Evolutionary conservation across 35 echinoderm and acorn worm species (phyloP), one percentile per base, ranked within the genome.

Genomic region (Heliocidaris tuberculata): DNA sequence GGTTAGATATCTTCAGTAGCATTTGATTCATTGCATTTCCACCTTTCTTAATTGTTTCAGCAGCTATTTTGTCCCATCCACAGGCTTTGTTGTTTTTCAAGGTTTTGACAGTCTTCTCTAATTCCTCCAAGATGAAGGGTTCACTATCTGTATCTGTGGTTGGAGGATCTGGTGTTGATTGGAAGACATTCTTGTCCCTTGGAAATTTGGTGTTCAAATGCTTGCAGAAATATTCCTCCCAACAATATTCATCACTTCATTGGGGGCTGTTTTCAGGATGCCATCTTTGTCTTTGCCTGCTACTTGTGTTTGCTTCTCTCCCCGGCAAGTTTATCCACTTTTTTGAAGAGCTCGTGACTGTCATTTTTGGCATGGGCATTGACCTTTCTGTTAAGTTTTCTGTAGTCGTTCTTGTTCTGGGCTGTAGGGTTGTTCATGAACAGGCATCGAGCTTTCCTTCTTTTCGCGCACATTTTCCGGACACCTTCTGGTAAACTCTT

Each of bases 331-430:
- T 94, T 78, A 35, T 47, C 5, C 59, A 85, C 93, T 12, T 48
- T 78, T 32, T 48, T 91, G 89, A 91, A 91, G 65, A 94, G 93
- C 48, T 94, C 93, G 30, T 94, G 93, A 29, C 89, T 94, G 32
- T 85, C 35, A 31, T 94, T 94, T 24, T 50, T 94, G 30, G 93
- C 61, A 85, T 94, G 30, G 15, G 93, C 60, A 71, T 94, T 86
- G 32, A 94, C 94, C 60, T 9, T 32, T 49, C 1, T 94, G 35
- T 94, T 94, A 5, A 32, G 48, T 48, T 86, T 89, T 24, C 29
- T 47, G 60, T 95, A 88, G 31, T 47, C 89, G 71, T n/a, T 50
- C 31, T 95, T 88, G 49, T 54, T 88, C 9, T 15, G 47, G 42
- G 42, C 8, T 42, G 90, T 6, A 27, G 32, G 90, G 17, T 92